Conservation (phyloP, 1,140 invertebrate species). For the Drosophila paulistorum region DNA sequence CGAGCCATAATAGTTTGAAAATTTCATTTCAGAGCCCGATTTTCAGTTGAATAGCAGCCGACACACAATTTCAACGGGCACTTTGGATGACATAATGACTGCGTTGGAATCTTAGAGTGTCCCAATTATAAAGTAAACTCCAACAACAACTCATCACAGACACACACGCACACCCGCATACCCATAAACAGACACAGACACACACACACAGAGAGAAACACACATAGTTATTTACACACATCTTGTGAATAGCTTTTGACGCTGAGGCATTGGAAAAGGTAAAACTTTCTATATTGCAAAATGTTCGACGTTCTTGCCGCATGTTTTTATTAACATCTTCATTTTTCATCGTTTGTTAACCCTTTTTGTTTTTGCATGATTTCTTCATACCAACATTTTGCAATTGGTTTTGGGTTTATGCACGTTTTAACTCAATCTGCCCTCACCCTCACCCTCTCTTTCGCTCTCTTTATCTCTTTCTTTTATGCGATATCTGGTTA, state of each 20-base stretch:
- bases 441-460: too few relatives aligned
- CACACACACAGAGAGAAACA: background rate
- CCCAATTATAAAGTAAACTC: background rate
- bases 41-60: constrained; percentile 47
- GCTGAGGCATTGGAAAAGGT: constrained; percentile 6
- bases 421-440: too few relatives aligned
- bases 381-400: too few relatives aligned
- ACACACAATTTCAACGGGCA: constrained; percentile 42
- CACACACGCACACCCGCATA: constrained; percentile 3
- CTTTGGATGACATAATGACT: constrained; percentile 63
- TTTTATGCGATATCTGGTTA: too few relatives aligned
- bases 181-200: constrained; percentile 14
- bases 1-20: background rate
- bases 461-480: too few relatives aligned
- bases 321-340: too few relatives aligned
- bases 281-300: background rate
- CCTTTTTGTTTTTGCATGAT: too few relatives aligned
- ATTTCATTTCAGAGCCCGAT: constrained; percentile 37
- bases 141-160: constrained; percentile 9
- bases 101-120: constrained; percentile 46
- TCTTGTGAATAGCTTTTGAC: background rate
- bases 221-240: background rate
- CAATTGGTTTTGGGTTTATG: too few relatives aligned
- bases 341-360: too few relatives aligned
- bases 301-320: too few relatives aligned